phyloP scores from a whole-genome alignment of 2,797 vertebrate species.

The Diplodus puntazzo region DNA sequence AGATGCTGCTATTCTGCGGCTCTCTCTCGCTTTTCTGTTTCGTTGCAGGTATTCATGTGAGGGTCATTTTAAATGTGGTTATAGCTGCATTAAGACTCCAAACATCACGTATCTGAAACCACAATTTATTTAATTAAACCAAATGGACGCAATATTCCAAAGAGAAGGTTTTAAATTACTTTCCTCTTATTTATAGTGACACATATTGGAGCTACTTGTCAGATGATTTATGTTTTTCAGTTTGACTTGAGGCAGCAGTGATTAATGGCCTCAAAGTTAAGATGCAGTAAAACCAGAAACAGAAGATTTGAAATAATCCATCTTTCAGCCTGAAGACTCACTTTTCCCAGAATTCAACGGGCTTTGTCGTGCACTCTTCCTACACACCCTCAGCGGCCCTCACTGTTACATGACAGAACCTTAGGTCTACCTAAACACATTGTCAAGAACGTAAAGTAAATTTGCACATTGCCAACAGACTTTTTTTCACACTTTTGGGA shows the following conservation, averaged over 20 bases:
- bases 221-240: neutral
- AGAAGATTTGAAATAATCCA: neutral
- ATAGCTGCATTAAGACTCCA: neutral
- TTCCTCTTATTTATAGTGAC: neutral
- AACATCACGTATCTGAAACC: neutral
- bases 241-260: neutral
- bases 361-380: slow-evolving; percentile 4
- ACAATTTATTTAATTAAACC: too few relatives aligned
- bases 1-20: slow-evolving; percentile 2
- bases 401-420: slow-evolving; percentile 38
- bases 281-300: neutral
- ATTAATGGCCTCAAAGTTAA: neutral
- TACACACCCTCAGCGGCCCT: slow-evolving; percentile 8
- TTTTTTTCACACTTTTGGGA: neutral
- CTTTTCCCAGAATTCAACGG: slow-evolving; percentile 32
- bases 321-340: neutral
- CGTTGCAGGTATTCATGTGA: neutral
- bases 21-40: neutral
- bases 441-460: slow-evolving; percentile 15
- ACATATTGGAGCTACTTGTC: neutral
- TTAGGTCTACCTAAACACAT: slow-evolving; percentile 6
- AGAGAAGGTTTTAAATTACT: neutral
- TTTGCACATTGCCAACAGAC: neutral
- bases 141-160: neutral
- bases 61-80: neutral